Evolutionary conservation across 2,888 invertebrate genomes (phyloP), one percentile per base, ranked within the genome.

Genomic region (Diplazon laetatorius): DNA sequence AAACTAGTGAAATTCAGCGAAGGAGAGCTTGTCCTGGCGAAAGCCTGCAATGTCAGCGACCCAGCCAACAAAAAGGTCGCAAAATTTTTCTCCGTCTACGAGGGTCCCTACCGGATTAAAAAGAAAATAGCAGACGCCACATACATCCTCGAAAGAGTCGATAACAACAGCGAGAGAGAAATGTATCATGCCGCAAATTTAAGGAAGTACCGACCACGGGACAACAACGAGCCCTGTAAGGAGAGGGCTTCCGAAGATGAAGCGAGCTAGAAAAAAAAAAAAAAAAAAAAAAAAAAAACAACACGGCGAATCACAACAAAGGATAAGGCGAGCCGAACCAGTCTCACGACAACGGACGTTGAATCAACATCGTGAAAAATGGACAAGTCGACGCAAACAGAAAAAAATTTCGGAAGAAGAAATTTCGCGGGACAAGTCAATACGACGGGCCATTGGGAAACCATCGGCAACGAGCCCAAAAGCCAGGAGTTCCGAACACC

Each of bases 81-180:
- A 0, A 66, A 66, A 52, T 52, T 52, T n/a, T 42, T 66, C 18
- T n/a, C 66, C 0, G 22, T 66, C 3, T 66, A 52, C 10, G 66
- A 66, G 16, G 66, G 66, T 0, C 52, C 52, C 0, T 66, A 66
- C 18, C 18, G 9, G 1, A 39, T 48, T 8, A 37, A 52, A n/a
- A 39, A 52, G 25, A 2, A 30, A 12, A 18, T 66, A 0, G 55
- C 25, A 0, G 14, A n/a, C 1, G 52, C 52, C 1, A 52, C 66
- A 3, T 66, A 52, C 3, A 50, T 66, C 6, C 52, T 66, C 9
- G 66, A 52, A 42, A 25, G 30, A 30, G 6, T 20, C 1, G 12
- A 22, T n/a, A 25, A 52, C 12, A 6, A 2, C 9, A 16, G 5
- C 0, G 59, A 39, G 12, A 0, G 59, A 18, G 59, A 39, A 0